Evolutionary conservation across 2,113 vertebrate species (phyloP).

Genomic region (Ahaetulla prasina): DNA sequence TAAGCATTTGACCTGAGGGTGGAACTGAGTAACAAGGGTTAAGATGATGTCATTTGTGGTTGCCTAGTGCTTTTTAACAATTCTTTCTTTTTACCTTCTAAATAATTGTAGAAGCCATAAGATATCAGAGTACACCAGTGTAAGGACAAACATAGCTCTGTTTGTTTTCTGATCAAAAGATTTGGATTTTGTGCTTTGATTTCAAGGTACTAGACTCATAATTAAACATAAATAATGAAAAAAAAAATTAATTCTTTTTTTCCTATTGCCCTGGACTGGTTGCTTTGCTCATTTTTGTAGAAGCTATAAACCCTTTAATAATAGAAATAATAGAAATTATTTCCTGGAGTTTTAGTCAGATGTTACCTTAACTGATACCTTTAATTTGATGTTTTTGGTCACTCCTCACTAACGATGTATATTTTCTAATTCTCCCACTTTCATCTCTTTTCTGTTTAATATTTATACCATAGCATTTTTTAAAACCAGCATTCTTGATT

Average conservation of each 20-base stretch:
- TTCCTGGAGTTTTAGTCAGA: background rate
- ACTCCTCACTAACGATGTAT: background rate
- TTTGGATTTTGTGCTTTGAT: slow-evolving; percentile 36
- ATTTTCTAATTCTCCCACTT: background rate
- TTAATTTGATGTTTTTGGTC: background rate
- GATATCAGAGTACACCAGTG: background rate
- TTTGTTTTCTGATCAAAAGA: slow-evolving; percentile 25
- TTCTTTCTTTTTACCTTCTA: slow-evolving; percentile 37
- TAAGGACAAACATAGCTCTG: slow-evolving; percentile 51
- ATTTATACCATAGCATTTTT: background rate
- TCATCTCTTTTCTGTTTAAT: background rate
- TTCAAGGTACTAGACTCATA: slow-evolving; percentile 12
- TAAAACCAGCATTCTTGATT: background rate
- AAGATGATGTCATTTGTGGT: slow-evolving; percentile 65
- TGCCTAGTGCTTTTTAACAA: slow-evolving; percentile 57
- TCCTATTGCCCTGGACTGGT: background rate
- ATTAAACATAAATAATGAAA: slow-evolving; percentile 22
- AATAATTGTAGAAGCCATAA: slow-evolving; percentile 48
- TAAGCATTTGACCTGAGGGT: slow-evolving; percentile 64
- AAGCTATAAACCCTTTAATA: background rate
- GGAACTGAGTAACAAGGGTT: slow-evolving; percentile 58
- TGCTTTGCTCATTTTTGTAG: slow-evolving; percentile 12
- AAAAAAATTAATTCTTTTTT: background rate
- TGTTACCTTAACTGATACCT: background rate
- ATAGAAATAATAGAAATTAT: background rate